Evolutionary conservation across 2,113 vertebrate genomes (phyloP).

Genomic region (Indicator maculatus): DNA sequence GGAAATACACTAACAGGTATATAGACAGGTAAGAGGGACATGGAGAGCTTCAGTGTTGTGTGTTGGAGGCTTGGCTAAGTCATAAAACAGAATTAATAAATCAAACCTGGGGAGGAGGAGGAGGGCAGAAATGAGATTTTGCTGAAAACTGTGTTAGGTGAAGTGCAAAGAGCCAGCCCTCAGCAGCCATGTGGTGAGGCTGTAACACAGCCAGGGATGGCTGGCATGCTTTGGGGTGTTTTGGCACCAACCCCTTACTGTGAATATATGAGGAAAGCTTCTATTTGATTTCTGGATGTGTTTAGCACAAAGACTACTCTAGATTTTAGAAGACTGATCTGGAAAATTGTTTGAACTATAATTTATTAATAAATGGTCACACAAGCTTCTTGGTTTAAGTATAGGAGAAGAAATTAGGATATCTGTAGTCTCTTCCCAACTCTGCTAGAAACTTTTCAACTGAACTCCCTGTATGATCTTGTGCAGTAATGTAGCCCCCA

Average conservation of each 20-base stretch:
- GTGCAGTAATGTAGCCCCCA: background rate
- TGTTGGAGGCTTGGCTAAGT: background rate
- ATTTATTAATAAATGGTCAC: background rate
- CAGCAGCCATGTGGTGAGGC: background rate
- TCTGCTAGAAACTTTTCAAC: background rate
- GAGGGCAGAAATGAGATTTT: background rate
- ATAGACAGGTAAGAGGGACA: accelerated
- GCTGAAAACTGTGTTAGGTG: background rate
- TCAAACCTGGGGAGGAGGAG: background rate
- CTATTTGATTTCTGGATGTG: background rate
- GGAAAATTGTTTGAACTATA: background rate
- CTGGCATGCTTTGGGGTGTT: background rate
- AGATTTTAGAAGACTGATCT: background rate
- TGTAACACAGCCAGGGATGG: background rate
- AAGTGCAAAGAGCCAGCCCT: background rate
- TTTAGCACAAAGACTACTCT: background rate
- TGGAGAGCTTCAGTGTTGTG: accelerated
- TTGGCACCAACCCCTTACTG: background rate
- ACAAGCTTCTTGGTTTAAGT: background rate
- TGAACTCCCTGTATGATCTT: background rate
- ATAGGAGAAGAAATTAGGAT: background rate
- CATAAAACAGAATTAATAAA: background rate
- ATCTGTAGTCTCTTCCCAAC: background rate
- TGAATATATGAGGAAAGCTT: background rate
- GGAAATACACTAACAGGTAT: background rate